phyloP scores from a whole-genome alignment of 2,888 invertebrate species.

The Kuschelorhynchus macadamiae region DNA sequence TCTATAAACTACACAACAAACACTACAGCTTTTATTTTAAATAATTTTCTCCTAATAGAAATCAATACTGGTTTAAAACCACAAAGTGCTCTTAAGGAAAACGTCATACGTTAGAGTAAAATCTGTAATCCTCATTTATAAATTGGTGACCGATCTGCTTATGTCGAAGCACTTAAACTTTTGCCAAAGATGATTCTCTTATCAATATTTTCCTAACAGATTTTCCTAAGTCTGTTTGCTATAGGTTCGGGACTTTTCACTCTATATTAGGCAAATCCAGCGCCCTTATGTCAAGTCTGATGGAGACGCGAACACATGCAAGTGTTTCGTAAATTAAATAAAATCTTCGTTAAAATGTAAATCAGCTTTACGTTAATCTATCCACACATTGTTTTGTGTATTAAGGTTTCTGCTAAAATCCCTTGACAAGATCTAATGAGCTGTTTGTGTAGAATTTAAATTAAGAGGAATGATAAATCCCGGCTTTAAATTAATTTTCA shows the following conservation, averaged over 20 bases:
- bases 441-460: conserved; percentile 3
- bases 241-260: conserved; percentile 42
- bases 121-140: conserved; percentile 35
- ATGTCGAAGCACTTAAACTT: conserved; percentile 33
- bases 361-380: conserved; percentile 37
- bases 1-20: no score
- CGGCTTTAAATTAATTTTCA: not conserved
- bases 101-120: conserved; percentile 17
- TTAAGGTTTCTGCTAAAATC: conserved; percentile 12
- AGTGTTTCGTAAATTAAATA: conserved; percentile 41
- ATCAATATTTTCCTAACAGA: conserved; percentile 49
- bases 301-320: conserved; percentile 29
- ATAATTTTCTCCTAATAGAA: no score
- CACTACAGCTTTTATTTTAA: no score
- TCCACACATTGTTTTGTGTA: conserved; percentile 21
- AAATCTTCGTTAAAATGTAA: conserved; percentile 42
- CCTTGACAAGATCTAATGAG: conserved; percentile 11
- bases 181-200: conserved; percentile 35
- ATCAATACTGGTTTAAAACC: no score
- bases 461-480: not conserved
- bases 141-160: conserved; percentile 34
- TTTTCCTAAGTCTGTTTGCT: conserved; percentile 45
- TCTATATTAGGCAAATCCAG: conserved; percentile 37
- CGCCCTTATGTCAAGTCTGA: conserved; percentile 36
- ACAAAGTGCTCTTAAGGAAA: no score